Base-by-base conservation (phyloP, 2,113 vertebrate genomes). In the Antidorcas marsupialis region DNA sequence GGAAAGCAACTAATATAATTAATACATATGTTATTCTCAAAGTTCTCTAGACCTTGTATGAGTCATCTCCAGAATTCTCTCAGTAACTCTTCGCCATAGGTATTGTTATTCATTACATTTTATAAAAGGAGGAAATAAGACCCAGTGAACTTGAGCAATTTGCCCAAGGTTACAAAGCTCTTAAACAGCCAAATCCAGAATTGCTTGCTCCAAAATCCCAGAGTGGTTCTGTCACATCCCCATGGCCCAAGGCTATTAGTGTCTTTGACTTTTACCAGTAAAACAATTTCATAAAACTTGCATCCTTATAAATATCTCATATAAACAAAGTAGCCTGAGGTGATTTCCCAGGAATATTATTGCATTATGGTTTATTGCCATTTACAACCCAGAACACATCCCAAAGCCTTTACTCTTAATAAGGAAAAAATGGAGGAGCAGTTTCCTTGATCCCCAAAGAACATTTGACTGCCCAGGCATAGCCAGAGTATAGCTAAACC, bases 221-320 rank as follows among this genome's bases (percentile, higher is more conserved):
- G n/a, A 89, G 57, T 53, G 76, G 11, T 88, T 91, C 76, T n/a
- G 45, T 67, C 50, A 79, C 5, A 15, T 11, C n/a, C 36, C 6
- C 17, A 12, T 33, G 59, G 36, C 53, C 53, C 25, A 59, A 55
- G 59, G 59, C 60, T 82, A 27, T 82, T 87, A 74, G 13, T 83
- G 50, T 33, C 95, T 93, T 96, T 94, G 84, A 94, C 50, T 92
- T 88, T 84, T 53, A 94, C 53, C 82, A 64, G n/a, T 87, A 89
- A 97, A 98, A 95, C 86, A 57, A 78, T 57, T 91, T 97, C 87
- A 79, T 93, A 94, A 96, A 98, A 96, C 36, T 71, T 89, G 55
- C 2, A 1, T 79, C 92, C 28, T 94, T 83, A 93, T 97, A 97
- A 98, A 95, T 89, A 93, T 87, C 71, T 86, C 94, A 91, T 76